Conservation (phyloP, 2,797 vertebrate genomes). For the Clarias laeviceps region DNA sequence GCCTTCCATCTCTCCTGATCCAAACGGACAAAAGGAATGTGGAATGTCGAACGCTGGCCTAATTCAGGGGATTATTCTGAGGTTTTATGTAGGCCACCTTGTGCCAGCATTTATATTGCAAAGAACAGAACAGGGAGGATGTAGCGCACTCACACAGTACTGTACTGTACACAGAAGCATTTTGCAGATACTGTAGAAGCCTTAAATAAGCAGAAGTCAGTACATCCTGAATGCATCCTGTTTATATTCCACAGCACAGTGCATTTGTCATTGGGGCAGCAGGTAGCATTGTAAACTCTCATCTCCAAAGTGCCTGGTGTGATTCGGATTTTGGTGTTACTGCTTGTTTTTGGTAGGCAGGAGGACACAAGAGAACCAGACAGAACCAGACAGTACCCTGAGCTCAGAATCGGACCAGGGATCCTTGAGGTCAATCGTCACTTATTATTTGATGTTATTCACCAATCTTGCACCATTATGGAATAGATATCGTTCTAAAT, state of each 20-base stretch:
- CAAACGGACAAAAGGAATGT: slow-evolving; percentile 69
- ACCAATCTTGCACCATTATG: neutral
- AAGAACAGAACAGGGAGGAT: slow-evolving; percentile 56
- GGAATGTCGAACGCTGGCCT: slow-evolving; percentile 70
- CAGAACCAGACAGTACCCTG: neutral
- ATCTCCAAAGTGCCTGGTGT: neutral
- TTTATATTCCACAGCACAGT: neutral
- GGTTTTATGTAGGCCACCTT: slow-evolving; percentile 72
- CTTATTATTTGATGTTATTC: neutral
- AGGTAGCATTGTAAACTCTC: neutral
- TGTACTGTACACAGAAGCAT: slow-evolving; percentile 21
- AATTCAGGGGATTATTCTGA: slow-evolving; percentile 75
- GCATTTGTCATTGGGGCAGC: neutral
- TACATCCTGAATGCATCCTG: neutral
- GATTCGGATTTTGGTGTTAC: neutral
- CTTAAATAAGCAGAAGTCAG: neutral
- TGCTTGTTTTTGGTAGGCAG: neutral
- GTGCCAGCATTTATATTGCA: slow-evolving; percentile 65
- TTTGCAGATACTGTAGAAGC: neutral
- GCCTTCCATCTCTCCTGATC: slow-evolving; percentile 60
- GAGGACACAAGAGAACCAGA: slow-evolving; percentile 4
- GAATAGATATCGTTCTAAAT: neutral
- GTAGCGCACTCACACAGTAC: slow-evolving; percentile 45
- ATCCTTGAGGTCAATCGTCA: neutral
- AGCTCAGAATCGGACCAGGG: neutral